Percentiles rank a stretch among this genome's conserved stretches.
Conservation (phyloP, 1,140 invertebrate genomes). For the Macrobrachium rosenbergii region DNA sequence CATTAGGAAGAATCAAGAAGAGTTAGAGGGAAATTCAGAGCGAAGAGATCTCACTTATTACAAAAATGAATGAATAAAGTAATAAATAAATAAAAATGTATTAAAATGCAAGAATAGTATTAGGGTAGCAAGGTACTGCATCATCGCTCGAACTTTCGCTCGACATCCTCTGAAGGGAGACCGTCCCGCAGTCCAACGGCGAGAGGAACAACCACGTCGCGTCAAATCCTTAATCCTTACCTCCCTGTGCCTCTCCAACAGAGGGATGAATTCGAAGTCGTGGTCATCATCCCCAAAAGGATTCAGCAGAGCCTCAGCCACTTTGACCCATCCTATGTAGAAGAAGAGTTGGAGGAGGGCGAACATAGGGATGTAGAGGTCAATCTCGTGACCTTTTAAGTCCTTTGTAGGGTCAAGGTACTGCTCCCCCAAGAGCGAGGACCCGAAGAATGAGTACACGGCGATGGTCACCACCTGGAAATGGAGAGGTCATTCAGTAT, state of each 20-base stretch:
- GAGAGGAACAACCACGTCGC: too few species aligned
- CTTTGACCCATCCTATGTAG: conserved; percentile 83
- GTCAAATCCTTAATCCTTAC: neutral
- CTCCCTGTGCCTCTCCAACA: neutral
- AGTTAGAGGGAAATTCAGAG: too few species aligned
- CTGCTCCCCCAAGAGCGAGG: neutral
- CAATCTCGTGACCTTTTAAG: neutral
- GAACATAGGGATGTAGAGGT: conserved; percentile 2
- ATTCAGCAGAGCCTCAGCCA: conserved; percentile 87
- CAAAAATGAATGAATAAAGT: too few species aligned
- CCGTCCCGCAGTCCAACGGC: too few species aligned
- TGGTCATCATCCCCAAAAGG: conserved; percentile 94
- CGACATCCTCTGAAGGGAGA: too few species aligned
- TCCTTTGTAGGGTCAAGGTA: neutral
- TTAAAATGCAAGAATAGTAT: too few species aligned
- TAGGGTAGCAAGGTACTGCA: too few species aligned
- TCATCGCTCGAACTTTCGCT: too few species aligned
- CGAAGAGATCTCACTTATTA: too few species aligned
- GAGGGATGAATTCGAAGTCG: conserved; percentile 76
- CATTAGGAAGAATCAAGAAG: too few species aligned
- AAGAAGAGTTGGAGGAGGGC: conserved; percentile 14
- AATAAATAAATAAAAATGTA: too few species aligned
- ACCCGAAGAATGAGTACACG: conserved; percentile 73
- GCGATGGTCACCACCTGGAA: conserved; percentile 83
- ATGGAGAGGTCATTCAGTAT: too few species aligned